phyloP scores from a whole-genome alignment of 2,113 vertebrate species.

The Melanerpes formicivorus region DNA sequence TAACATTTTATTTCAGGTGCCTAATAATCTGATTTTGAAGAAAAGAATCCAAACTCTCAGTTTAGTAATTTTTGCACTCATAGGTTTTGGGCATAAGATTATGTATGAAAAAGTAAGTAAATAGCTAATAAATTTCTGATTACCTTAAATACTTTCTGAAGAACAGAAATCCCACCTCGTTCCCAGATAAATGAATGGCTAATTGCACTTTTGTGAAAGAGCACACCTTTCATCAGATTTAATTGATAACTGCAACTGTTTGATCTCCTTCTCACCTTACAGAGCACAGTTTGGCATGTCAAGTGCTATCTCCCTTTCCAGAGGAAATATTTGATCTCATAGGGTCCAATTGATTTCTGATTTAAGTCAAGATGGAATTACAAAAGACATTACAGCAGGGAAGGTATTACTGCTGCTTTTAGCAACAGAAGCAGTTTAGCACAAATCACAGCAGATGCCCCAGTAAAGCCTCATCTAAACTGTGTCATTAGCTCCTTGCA shows the following conservation, averaged over 20 bases:
- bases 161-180: background rate
- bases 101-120: background rate
- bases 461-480: background rate
- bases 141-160: background rate
- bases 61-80: background rate
- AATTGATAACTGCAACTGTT: constrained; percentile 8
- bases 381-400: background rate
- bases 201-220: background rate
- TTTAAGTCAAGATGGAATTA: constrained; percentile 20
- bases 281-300: constrained; percentile 19
- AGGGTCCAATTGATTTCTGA: constrained; percentile 45
- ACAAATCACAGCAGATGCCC: background rate
- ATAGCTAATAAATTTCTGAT: background rate
- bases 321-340: constrained; percentile 33
- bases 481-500: background rate
- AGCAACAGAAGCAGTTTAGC: background rate
- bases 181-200: background rate
- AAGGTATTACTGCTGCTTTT: background rate
- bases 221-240: background rate
- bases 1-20: background rate
- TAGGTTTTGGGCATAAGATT: background rate
- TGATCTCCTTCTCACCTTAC: constrained; percentile 41
- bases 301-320: constrained; percentile 38
- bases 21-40: background rate
- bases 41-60: background rate